Percentiles rank a stretch among this genome's conserved stretches.
Conservation (phyloP, 2,888 invertebrate species). For the Selenia dentaria region DNA sequence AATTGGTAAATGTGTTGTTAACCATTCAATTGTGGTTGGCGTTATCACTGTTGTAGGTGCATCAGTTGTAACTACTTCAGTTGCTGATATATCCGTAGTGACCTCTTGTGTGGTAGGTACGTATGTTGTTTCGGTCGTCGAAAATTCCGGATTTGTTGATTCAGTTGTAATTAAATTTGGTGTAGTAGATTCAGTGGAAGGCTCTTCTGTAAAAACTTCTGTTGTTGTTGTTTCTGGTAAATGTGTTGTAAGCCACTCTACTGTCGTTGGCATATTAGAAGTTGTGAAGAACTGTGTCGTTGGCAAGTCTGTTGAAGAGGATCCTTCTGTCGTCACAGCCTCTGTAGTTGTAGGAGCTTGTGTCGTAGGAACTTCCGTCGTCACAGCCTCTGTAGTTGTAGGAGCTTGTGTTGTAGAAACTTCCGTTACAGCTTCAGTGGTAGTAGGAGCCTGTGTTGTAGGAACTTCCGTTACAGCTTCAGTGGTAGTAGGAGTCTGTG, state of each 20-base stretch:
- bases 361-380: constrained; percentile 2
- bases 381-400: background rate
- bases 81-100: too few relatives aligned
- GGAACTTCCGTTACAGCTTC: constrained; percentile 9
- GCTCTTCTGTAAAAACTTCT: background rate
- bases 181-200: background rate
- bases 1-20: too few relatives aligned
- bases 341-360: background rate
- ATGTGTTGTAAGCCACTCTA: too few relatives aligned
- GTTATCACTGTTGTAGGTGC: too few relatives aligned
- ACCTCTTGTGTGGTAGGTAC: background rate
- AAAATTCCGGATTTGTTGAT: too few relatives aligned
- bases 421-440: background rate
- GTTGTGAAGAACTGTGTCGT: too few relatives aligned
- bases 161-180: background rate
- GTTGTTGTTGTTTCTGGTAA: background rate
- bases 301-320: too few relatives aligned
- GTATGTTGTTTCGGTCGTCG: background rate
- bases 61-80: too few relatives aligned
- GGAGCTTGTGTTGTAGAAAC: constrained; percentile 6
- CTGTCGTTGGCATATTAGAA: too few relatives aligned
- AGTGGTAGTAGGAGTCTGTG: background rate
- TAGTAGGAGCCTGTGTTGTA: constrained; percentile 5
- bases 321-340: background rate
- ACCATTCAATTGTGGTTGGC: too few relatives aligned